Conservation (phyloP, 2,888 invertebrate species). For the Horisme vitalbata region DNA sequence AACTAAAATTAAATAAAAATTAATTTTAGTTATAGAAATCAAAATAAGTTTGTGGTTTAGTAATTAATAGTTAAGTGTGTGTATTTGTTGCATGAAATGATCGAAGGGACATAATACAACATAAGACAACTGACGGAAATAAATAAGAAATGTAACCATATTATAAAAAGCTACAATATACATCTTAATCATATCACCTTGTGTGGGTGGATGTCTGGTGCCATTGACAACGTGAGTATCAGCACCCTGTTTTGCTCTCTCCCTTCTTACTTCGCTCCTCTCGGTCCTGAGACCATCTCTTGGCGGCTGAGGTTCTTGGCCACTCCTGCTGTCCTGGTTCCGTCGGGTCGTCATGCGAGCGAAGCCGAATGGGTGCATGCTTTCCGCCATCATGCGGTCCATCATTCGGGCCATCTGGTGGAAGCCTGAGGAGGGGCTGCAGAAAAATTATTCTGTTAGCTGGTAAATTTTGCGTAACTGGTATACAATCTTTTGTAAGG, state of each 20-base stretch:
- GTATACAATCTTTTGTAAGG: too few relatives aligned
- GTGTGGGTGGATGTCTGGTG: conserved; percentile 71
- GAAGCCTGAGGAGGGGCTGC: conserved; percentile 82
- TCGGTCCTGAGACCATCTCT: conserved; percentile 63
- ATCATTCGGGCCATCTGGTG: conserved; percentile 89
- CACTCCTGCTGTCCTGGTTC: conserved; percentile 45
- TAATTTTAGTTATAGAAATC: conserved; percentile 17
- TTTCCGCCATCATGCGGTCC: conserved; percentile 87
- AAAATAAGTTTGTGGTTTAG: too few relatives aligned
- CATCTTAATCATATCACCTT: conserved; percentile 50
- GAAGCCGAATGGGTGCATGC: conserved; percentile 85
- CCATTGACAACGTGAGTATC: conserved; percentile 61
- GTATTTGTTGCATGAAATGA: too few relatives aligned
- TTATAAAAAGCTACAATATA: not conserved
- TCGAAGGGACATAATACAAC: too few relatives aligned
- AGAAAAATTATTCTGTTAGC: conserved; percentile 23
- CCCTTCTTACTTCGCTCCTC: conserved; percentile 52
- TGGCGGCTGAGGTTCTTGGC: conserved; percentile 51
- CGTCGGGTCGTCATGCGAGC: conserved; percentile 84
- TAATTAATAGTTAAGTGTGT: too few relatives aligned
- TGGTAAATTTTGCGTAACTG: too few relatives aligned
- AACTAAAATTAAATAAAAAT: conserved; percentile 52
- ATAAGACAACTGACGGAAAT: too few relatives aligned
- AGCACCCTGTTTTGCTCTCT: conserved; percentile 44
- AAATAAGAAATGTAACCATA: too few relatives aligned